These are phyloP conservation scores for Drosophila acutilabella DNA, from an alignment of 2,888 invertebrate genomes.

Conservation along the genomic window DNA sequence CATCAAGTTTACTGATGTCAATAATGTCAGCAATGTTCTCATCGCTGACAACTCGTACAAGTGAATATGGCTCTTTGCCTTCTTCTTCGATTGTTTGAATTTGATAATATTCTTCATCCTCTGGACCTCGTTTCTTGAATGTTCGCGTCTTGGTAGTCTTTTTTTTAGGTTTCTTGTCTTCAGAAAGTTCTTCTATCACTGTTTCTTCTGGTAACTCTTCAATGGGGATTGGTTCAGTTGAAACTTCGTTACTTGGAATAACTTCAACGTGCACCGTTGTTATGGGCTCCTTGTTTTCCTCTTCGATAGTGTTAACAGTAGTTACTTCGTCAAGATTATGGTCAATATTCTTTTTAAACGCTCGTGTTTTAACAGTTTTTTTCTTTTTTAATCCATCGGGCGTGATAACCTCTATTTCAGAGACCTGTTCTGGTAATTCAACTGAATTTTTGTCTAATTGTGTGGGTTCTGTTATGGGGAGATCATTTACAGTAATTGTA, in stretches of 20 bases:
- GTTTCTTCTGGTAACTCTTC: slow-evolving; percentile 83
- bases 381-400: slow-evolving; percentile 82
- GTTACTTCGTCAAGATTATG: slow-evolving; percentile 84
- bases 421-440: slow-evolving; percentile 83
- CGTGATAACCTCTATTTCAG: slow-evolving; percentile 75
- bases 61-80: slow-evolving; percentile 85
- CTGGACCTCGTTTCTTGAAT: slow-evolving; percentile 85
- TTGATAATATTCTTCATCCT: slow-evolving; percentile 84
- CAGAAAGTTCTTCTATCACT: slow-evolving; percentile 77
- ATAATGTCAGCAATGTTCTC: slow-evolving; percentile 82
- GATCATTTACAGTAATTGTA: slow-evolving; percentile 74
- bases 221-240: slow-evolving; percentile 71
- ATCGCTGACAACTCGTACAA: slow-evolving; percentile 84
- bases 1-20: slow-evolving; percentile 83
- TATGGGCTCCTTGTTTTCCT: slow-evolving; percentile 78
- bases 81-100: slow-evolving; percentile 86
- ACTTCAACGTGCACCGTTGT: slow-evolving; percentile 81
- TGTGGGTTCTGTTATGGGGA: slow-evolving; percentile 54
- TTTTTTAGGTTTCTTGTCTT: slow-evolving; percentile 82
- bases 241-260: slow-evolving; percentile 75
- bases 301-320: slow-evolving; percentile 83
- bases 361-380: slow-evolving; percentile 82
- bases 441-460: slow-evolving; percentile 59
- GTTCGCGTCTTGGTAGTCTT: slow-evolving; percentile 85
- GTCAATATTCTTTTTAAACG: slow-evolving; percentile 83